Base-by-base conservation (phyloP, 2,888 invertebrate genomes). In the Trimorus sp. region DNA sequence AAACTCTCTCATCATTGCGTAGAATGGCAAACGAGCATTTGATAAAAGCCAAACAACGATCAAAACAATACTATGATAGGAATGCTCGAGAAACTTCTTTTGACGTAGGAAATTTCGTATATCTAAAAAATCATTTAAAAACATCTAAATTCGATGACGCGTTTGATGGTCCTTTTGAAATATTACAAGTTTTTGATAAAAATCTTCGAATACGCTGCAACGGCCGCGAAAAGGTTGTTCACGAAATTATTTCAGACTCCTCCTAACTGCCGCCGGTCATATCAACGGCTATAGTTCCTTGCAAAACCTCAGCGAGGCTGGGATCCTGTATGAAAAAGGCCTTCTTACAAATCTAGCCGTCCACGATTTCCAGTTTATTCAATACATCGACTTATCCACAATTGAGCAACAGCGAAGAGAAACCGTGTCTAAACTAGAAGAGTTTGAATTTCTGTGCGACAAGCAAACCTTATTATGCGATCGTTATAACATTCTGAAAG, bases 61-160 rank as follows among this genome's bases (percentile, higher is more conserved):
- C 58, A 15, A 59, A 59, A 15, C n/a, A 15, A 9, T 59, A 59
- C 11, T 42, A 59, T 15, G 59, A 59, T 14, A 56, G 37, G n/a
- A 4, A 36, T 16, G 7, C 56, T 2, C 3, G 37, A 5, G 15
- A 14, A 36, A 9, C 11, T 4, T n/a, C 14, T 3, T 11, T 56
- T 37, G 7, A 36, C 3, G 56, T 56, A 12, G 56, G 56, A 7
- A 16, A 56, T n/a, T 37, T 12, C 37, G 56, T 56, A 7, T 56
- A 37, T 12, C 8, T 56, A 1, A 11, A 12, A 59, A 59, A 59
- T 15, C 38, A 59, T 59, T 14, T 6, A 6, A 59, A 59, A 40
- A 15, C 40, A 6, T 40, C 40, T 14, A 59, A 59, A 42, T 59
- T 59, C 7, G 59, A 59, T n/a, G 59, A 59, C 15, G 40, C 36